phyloP scores from a whole-genome alignment of 1,140 invertebrate genomes.

The Polypedilum pembai region DNA sequence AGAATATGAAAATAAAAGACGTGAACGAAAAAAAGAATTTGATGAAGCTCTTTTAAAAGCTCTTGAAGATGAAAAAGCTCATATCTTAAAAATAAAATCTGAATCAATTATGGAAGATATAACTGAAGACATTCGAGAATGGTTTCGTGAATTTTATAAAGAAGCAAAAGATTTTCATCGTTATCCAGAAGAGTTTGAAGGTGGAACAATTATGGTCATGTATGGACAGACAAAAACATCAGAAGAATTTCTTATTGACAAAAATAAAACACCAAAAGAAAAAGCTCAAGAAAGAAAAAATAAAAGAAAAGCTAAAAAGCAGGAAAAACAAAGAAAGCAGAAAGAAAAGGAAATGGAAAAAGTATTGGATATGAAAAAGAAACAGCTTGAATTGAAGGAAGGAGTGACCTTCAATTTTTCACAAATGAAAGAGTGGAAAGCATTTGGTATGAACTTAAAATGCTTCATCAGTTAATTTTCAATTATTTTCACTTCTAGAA shows the following conservation, averaged over 20 bases:
- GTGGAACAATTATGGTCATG: slow-evolving; percentile 49
- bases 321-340: slow-evolving; percentile 32
- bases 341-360: slow-evolving; percentile 37
- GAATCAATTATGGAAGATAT: slow-evolving; percentile 60
- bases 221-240: slow-evolving; percentile 48
- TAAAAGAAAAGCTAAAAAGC: slow-evolving; percentile 33
- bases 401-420: neutral
- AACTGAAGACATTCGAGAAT: slow-evolving; percentile 57
- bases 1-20: slow-evolving; percentile 46
- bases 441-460: slow-evolving; percentile 35
- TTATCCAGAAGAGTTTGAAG: slow-evolving; percentile 46
- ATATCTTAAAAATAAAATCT: slow-evolving; percentile 48
- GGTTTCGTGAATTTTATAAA: slow-evolving; percentile 54
- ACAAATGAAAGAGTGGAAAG: slow-evolving; percentile 35
- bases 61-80: slow-evolving; percentile 49
- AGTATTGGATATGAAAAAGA: slow-evolving; percentile 39
- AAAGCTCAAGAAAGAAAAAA: slow-evolving; percentile 34
- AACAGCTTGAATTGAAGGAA: slow-evolving; percentile 37
- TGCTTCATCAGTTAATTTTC: no score
- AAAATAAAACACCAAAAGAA: slow-evolving; percentile 34
- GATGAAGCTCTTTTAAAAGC: slow-evolving; percentile 47
- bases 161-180: slow-evolving; percentile 47
- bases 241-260: slow-evolving; percentile 43
- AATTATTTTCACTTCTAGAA: neutral
- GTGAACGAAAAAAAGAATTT: slow-evolving; percentile 45